Percentiles rank a stretch among this genome's conserved stretches.
Evolutionary conservation across 2,797 vertebrate species (phyloP).

Genomic region (Sebastes flavidus): DNA sequence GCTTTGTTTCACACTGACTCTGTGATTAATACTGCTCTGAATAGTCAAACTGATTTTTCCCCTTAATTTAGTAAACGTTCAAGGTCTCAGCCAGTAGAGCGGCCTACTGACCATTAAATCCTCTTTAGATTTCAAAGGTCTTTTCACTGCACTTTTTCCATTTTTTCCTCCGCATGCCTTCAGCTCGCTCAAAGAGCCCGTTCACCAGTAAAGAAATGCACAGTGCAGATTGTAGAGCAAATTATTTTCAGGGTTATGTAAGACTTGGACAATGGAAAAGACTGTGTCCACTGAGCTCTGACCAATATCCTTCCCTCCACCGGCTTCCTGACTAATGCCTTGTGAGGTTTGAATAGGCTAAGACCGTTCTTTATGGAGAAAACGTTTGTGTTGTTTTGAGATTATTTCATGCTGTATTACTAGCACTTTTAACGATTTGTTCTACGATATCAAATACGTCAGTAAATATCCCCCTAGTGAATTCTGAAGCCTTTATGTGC

Average conservation of each 20-base stretch:
- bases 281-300: conserved; percentile 61
- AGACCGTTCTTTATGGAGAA: not conserved
- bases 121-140: conserved; percentile 41
- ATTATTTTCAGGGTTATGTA: conserved; percentile 58
- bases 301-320: conserved; percentile 52
- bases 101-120: conserved; percentile 43
- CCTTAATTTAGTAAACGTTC: conserved; percentile 17
- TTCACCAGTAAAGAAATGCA: conserved; percentile 50
- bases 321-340: conserved; percentile 48
- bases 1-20: conserved; percentile 33
- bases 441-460: no score
- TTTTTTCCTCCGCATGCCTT: conserved; percentile 12
- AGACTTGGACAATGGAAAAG: conserved; percentile 67
- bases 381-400: not conserved
- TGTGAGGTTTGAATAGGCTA: conserved; percentile 15
- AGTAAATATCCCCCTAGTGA: no score
- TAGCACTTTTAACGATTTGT: no score
- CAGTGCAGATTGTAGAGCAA: conserved; percentile 45
- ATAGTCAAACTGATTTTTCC: conserved; percentile 10
- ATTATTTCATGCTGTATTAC: not conserved
- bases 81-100: conserved; percentile 5
- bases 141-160: conserved; percentile 12
- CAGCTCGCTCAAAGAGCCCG: conserved; percentile 20
- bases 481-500: no score
- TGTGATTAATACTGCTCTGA: conserved; percentile 21